Evolutionary conservation across 2,797 vertebrate genomes (phyloP), one percentile per base, ranked within the genome.

Genomic region (Urosaurus nigricauda): DNA sequence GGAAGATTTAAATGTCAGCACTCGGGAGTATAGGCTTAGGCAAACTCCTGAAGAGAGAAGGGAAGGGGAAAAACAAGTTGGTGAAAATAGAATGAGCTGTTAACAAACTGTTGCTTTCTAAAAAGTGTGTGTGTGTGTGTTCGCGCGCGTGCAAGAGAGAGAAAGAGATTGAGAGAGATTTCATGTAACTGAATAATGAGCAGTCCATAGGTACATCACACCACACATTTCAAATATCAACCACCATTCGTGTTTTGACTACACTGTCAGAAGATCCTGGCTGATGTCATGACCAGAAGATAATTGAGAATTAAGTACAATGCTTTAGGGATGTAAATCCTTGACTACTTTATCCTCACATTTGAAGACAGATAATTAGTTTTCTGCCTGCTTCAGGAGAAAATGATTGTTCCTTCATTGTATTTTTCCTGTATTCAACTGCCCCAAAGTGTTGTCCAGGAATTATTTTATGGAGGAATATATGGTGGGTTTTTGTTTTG

Each of bases 1-100:
- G 37, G 79, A 4, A n/a, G 24, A 47, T 75, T 92, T 82, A 90
- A 88, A 79, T 83, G 40, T 73, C 79, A 91, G 73, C 2, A 32
- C 1, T 87, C 89, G 43, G 84, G 2, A 65, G 2, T 77, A 80
- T 51, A 83, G 21, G 13, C 73, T 91, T 73, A 89, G 80, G 40
- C 12, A 21, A 24, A 35, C 12, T 32, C 14, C 12, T 87, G 51
- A 29, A 73, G 4, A 32, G 21, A 87, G n/a, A n/a, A 63, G 26
- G 7, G 47, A 51, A 51, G 47, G 47, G 2, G 1, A 24, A 43
- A 26, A 83, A 17, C n/a, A 79, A 32, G 5, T 4, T 89, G 32
- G 60, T 86, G 29, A 92, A 56, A 51, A 56, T 79, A 40, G 3
- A 58, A 3, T 12, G 13, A 81, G 17, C 16, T 68, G 14, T 83